These are phyloP conservation scores for Napeogenes inachia DNA, from an alignment of 2,888 invertebrate genomes.

Conservation along the genomic window DNA sequence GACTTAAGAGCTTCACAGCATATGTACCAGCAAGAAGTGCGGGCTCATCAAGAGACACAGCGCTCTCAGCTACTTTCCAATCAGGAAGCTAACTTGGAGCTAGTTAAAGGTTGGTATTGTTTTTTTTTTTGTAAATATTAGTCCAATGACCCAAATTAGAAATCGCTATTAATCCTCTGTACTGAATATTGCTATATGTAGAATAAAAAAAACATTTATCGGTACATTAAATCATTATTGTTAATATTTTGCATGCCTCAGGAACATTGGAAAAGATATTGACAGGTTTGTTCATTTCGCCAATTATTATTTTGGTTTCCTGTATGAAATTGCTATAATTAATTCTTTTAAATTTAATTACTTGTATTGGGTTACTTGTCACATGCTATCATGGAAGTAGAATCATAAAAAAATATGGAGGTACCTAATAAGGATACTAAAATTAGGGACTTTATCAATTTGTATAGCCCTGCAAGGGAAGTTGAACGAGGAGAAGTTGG, in stretches of 20 bases:
- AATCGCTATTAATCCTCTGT: conserved; percentile 21
- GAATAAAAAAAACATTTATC: conserved; percentile 15
- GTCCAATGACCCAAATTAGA: conserved; percentile 13
- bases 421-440: conserved; percentile 8
- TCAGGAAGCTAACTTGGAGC: conserved; percentile 95
- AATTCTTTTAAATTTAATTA: conserved; percentile 30
- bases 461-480: conserved; percentile 90
- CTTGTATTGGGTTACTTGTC: neutral
- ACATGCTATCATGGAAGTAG: neutral
- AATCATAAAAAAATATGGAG: conserved; percentile 3
- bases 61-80: conserved; percentile 88
- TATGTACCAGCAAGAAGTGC: conserved; percentile 90
- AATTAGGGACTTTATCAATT: neutral
- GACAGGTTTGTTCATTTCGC: conserved; percentile 79
- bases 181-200: conserved; percentile 25
- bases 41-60: conserved; percentile 92
- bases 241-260: conserved; percentile 78
- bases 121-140: conserved; percentile 18
- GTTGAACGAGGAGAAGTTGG: conserved; percentile 92
- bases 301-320: conserved; percentile 36
- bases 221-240: conserved; percentile 44
- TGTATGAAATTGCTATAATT: conserved; percentile 30
- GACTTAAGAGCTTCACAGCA: conserved; percentile 91
- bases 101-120: conserved; percentile 85
- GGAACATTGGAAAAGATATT: conserved; percentile 82